Evolutionary conservation across 2,888 invertebrate genomes (phyloP).

Genomic region (Cerceris ruficornis): DNA sequence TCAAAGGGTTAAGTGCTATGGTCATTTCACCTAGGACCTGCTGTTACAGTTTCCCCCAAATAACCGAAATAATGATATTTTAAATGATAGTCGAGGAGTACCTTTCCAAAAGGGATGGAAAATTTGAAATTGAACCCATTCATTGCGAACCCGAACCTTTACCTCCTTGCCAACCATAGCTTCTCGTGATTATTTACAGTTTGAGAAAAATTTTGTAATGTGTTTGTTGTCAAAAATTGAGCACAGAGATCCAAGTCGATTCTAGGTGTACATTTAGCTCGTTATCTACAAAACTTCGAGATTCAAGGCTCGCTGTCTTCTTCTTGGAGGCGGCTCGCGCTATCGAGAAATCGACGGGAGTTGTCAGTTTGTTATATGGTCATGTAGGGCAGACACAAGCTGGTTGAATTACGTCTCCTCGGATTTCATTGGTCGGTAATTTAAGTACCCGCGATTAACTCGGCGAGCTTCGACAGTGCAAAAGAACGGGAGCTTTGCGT

Average conservation of each 20-base stretch:
- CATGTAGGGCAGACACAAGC: slow-evolving; percentile 51
- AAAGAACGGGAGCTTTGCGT: slow-evolving; percentile 26
- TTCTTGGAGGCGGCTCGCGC: slow-evolving; percentile 17
- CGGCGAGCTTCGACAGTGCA: slow-evolving; percentile 55
- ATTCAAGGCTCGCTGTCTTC: slow-evolving; percentile 19
- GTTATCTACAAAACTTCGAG: slow-evolving; percentile 23
- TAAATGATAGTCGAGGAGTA: too few species aligned
- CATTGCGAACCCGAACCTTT: too few species aligned
- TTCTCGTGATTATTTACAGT: not conserved
- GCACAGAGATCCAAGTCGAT: too few species aligned
- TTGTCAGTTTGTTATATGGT: slow-evolving; percentile 59
- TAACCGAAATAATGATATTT: too few species aligned
- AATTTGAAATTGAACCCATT: too few species aligned
- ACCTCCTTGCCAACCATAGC: too few species aligned
- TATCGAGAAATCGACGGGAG: slow-evolving; percentile 65
- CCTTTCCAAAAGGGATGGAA: too few species aligned
- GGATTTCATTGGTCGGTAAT: slow-evolving; percentile 66
- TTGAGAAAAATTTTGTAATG: not conserved
- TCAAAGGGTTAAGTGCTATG: too few species aligned
- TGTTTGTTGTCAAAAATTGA: not conserved
- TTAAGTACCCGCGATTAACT: slow-evolving; percentile 68
- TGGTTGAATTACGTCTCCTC: slow-evolving; percentile 62
- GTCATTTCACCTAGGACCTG: too few species aligned
- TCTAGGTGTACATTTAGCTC: too few species aligned
- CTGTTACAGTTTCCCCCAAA: too few species aligned